Conservation (phyloP, 2,797 vertebrate genomes). For the Buphagus erythrorhynchus region DNA sequence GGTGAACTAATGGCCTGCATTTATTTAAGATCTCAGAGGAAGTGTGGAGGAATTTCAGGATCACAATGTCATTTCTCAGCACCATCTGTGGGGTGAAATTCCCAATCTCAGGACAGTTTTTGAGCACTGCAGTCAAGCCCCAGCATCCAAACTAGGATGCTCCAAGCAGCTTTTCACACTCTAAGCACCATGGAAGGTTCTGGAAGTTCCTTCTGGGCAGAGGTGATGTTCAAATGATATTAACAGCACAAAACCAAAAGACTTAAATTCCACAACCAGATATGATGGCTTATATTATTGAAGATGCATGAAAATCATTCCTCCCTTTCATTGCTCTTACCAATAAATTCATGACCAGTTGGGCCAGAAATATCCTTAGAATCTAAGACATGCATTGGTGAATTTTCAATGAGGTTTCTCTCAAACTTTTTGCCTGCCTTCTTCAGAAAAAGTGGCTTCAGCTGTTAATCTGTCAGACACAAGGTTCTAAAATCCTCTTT, state of each 20-base stretch:
- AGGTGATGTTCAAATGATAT: neutral
- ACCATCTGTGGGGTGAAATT: neutral
- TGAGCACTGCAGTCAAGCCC: rapidly evolving
- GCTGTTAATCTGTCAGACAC: neutral
- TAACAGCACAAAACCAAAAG: neutral
- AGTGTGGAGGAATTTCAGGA: neutral
- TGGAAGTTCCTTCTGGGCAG: neutral
- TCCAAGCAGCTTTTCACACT: neutral
- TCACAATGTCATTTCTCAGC: neutral
- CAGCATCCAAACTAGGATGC: neutral
- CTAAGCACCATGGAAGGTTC: neutral
- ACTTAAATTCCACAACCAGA: neutral
- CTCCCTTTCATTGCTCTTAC: neutral
- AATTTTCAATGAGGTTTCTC: neutral
- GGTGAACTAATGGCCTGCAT: neutral
- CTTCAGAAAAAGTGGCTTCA: neutral
- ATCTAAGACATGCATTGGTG: rapidly evolving
- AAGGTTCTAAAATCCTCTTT: neutral
- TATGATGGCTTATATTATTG: rapidly evolving
- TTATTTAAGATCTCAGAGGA: neutral
- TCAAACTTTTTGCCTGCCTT: neutral
- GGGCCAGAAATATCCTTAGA: neutral
- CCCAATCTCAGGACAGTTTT: neutral
- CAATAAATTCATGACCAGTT: neutral
- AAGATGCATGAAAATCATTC: neutral